A percentile compares a stretch with the other conserved stretches of the same genome.
These are phyloP conservation scores for Aurelia aurita DNA, from an alignment of 30 jellyfish, hydroid and myxozoan species.

Conservation along the genomic window DNA sequence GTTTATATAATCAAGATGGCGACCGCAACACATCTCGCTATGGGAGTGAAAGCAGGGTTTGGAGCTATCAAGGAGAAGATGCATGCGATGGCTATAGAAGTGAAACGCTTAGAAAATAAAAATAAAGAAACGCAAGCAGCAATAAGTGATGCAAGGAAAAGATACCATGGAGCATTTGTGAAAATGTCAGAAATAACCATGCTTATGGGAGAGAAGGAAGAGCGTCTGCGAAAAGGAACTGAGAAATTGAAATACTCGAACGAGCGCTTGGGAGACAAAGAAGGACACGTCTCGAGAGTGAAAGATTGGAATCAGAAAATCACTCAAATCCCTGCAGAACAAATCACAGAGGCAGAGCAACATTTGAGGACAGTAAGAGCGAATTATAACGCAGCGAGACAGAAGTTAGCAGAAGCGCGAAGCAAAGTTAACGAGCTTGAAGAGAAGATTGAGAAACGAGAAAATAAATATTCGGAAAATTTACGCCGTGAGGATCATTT, in stretches of 20 bases:
- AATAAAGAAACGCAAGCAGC: slow-evolving; percentile 12
- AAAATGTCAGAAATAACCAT: slow-evolving; percentile 63
- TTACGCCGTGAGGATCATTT: slow-evolving; percentile 46
- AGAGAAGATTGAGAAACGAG: slow-evolving; percentile 43
- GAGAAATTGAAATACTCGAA: slow-evolving; percentile 25
- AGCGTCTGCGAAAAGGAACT: slow-evolving; percentile 31
- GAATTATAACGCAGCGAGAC: slow-evolving; percentile 12
- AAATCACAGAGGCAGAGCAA: slow-evolving; percentile 14
- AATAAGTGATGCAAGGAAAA: slow-evolving; percentile 3
- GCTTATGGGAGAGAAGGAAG: slow-evolving; percentile 58
- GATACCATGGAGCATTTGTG: slow-evolving; percentile 44
- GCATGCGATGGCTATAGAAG: slow-evolving; percentile 36
- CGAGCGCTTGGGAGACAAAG: slow-evolving; percentile 28
- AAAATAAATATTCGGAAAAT: slow-evolving; percentile 16
- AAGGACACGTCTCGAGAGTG: slow-evolving; percentile 34
- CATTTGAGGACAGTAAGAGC: slow-evolving; percentile 19
- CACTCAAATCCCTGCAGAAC: slow-evolving; percentile 49
- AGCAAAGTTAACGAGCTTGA: slow-evolving; percentile 13
- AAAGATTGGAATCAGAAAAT: slow-evolving; percentile 51
- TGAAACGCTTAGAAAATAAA: slow-evolving; percentile 24
- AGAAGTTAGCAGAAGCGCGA: slow-evolving; percentile 52
- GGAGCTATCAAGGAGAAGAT: slow-evolving; percentile 56
- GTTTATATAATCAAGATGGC: slow-evolving; percentile 1
- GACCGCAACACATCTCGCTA: slow-evolving; percentile 44
- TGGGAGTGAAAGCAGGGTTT: slow-evolving; percentile 64